Evolutionary conservation across 2,888 invertebrate species (phyloP), one percentile per base, ranked within the genome.

Genomic region (Subacronicta megacephala): DNA sequence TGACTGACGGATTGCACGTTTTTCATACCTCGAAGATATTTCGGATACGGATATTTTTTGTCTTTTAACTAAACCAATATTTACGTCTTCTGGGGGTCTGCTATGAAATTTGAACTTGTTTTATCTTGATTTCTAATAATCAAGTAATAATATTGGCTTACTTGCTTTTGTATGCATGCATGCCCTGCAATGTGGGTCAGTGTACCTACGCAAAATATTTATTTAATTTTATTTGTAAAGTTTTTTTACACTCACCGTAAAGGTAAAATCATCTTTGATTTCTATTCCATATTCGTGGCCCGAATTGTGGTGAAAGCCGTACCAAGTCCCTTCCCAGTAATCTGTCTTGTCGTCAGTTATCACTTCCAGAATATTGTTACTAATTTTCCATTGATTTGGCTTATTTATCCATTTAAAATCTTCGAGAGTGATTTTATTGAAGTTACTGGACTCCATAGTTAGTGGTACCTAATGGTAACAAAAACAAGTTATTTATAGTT

Each of bases 271-370:
- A 31, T 84, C 84, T 51, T 79, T 81, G 1, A 90, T 61, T 45
- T 84, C 73, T 7, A 85, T 55, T 1, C 88, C 90, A 61, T 71
- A 92, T 2, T 90, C 50, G 79, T 92, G 92, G 0, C 92, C 92
- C 0, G 85, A 71, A 41, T 88, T 90, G 12, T 73, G 70, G 44
- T 77, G 54, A 56, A 90, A 92, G 47, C 85, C 78, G 55, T 91
- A 90, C 77, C 77, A 88, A 13, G 92, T 92, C 38, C 80, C 82
- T 75, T 89, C 88, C 92, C 92, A 92, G 64, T 90, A 92, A 64
- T 92, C 92, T 0, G 87, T 85, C 42, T 80, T 80, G n/a, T 84
- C 76, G n/a, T 90, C 83, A 1, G 89, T 91, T 6, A 66, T 82
- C 7, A 90, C 78, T 56, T 78, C 68, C 3, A 91, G 65, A 20